Evolutionary conservation across 2,113 vertebrate species (phyloP), one percentile per base, ranked within the genome.

Genomic region (Caloenas nicobarica): DNA sequence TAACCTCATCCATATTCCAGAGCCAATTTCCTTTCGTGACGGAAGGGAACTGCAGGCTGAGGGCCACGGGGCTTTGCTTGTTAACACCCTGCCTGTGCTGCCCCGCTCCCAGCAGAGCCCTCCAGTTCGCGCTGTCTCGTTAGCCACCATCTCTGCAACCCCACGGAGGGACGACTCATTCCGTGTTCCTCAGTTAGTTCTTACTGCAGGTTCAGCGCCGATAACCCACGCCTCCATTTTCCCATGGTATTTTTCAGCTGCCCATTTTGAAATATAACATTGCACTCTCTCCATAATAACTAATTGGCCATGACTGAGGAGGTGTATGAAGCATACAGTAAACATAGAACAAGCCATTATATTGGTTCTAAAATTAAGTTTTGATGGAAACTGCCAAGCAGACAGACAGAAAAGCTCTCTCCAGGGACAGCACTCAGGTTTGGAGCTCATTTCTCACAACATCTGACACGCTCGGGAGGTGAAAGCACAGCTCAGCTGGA

Each of bases 1-100:
- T 70, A 9, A 83, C 70, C 77, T 95, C 84, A 73, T 93, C 82
- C 61, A 54, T 92, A 88, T 94, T 95, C 81, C 85, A 87, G 50
- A 53, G n/a, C 25, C 53, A n/a, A 65, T 48, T 62, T 81, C 51
- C 38, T 51, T 38, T 74, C 9, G 2, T 5, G 56, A 44, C 16
- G 11, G 68, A 85, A 85, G 70, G 48, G 58, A 66, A 46, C 54
- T 9, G 25, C 50, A 76, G 68, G 51, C 77, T 61, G 60, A 64
- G 29, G 51, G 69, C 40, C 4, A 0, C 25, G 26, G 26, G 33
- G 48, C 33, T 89, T 9, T 9, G 25, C 81, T 77, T 74, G n/a
- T 29, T 46, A 77, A n/a, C 36, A 23, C 22, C 7, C n/a, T 48
- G 16, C 86, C 33, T 65, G 53, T 4, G 46, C 46, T 81, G 50